Evolutionary conservation across 2,888 invertebrate species (phyloP).

Genomic region (Plutella xylostella): DNA sequence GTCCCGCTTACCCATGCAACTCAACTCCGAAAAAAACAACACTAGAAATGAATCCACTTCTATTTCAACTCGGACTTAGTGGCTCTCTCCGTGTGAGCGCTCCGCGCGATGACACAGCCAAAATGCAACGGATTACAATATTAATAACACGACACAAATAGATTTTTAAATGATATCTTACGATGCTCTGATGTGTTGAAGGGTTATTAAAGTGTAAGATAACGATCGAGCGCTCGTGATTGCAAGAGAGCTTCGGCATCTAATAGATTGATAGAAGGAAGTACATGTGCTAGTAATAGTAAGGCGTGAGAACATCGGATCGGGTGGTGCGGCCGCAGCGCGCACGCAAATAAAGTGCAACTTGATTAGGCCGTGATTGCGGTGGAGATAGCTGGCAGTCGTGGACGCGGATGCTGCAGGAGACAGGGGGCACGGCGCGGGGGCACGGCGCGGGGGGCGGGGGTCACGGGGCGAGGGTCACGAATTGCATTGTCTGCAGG

Average conservation of each 20-base stretch:
- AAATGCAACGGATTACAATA: conserved; percentile 32
- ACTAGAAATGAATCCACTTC: conserved; percentile 34
- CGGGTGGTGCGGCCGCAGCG: conserved; percentile 31
- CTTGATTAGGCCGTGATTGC: conserved; percentile 47
- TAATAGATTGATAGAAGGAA: too few relatives aligned
- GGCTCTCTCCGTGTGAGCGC: conserved; percentile 34
- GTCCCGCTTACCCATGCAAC: conserved; percentile 39
- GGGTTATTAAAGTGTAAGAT: conserved; percentile 7
- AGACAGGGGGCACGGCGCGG: conserved; percentile 14
- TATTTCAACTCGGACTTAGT: conserved; percentile 32
- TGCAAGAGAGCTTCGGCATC: too few relatives aligned
- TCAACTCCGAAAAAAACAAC: conserved; percentile 23
- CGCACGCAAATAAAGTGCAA: conserved; percentile 58
- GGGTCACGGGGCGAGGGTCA: conserved; percentile 26
- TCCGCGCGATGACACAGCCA: conserved; percentile 41
- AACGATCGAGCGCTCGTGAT: neutral
- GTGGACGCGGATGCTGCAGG: conserved; percentile 19
- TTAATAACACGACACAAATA: conserved; percentile 31
- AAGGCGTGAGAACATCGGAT: conserved; percentile 46
- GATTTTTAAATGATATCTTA: conserved; percentile 33
- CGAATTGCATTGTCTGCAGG: conserved; percentile 48
- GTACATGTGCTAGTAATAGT: conserved; percentile 14
- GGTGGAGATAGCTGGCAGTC: conserved; percentile 30
- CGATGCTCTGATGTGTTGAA: conserved; percentile 32
- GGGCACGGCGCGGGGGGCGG: conserved; percentile 15